Base-by-base conservation (phyloP, 2,888 invertebrate species). In the Leptopilina myrica region DNA sequence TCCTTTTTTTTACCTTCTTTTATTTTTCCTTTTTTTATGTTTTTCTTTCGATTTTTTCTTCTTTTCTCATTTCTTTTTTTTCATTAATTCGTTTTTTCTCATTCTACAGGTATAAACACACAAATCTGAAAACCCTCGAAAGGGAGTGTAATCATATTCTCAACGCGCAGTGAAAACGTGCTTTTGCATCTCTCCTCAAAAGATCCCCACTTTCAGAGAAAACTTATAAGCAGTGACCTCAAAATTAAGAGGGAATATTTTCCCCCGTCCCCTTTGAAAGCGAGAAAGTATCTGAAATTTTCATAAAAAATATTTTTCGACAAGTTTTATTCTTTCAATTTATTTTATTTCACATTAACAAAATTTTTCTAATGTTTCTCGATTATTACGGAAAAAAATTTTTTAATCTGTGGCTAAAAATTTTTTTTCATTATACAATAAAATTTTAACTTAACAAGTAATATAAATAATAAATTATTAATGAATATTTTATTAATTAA, bases 161-260 rank as follows among this genome's bases (percentile, higher is more conserved):
- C 20, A 8, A 11, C 53, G 49, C 53, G 69, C 69, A 53, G 12
- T 69, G 33, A 56, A 69, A 53, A 69, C 69, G 53, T 69, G 69
- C 26, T 53, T 69, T 56, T 53, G 69, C 69, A 69, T 69, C 14
- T 53, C 7, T 69, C 53, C 7, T 69, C 33, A 20, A 26, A 33
- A 26, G 53, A 33, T 9, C 14, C 14, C 49, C 49, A 26, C 49
- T 20, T 69, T 53, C 26, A 3, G 1, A 26, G 9, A 33, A 33
- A 33, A 69, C 53, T 53, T 69, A 69, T 69, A 69, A 53, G 14
- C 69, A 69, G 26, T 69, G 69, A 69, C 69, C 69, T 53, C 53
- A 33, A 69, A 56, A 69, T 69, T 69, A 53, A n/a, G 2, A 2
- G 43, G 53, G 14, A 26, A 8, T 26, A 14, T 53, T 33, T 26